Percentiles rank a stretch among this genome's conserved stretches.
Conservation (phyloP, 2,797 vertebrate genomes). For the Coreius guichenoti region DNA sequence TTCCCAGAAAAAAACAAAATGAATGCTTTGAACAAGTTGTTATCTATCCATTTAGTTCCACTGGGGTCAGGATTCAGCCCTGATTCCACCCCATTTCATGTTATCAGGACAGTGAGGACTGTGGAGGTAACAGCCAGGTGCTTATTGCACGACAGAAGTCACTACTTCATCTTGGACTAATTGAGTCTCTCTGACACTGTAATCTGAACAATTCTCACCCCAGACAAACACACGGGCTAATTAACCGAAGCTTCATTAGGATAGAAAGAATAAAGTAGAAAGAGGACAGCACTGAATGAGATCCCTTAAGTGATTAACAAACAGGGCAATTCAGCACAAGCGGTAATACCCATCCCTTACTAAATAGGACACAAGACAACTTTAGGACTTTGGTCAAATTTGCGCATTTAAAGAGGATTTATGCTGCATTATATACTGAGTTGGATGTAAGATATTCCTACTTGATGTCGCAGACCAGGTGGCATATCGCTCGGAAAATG, state of each 20-base stretch:
- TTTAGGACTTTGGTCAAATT: slow-evolving; percentile 8
- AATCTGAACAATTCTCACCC: slow-evolving; percentile 60
- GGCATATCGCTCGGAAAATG: not conserved
- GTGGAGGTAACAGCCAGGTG: slow-evolving; percentile 43
- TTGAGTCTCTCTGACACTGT: slow-evolving; percentile 61
- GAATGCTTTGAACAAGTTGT: not conserved
- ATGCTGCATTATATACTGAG: slow-evolving; percentile 2
- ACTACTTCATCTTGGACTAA: slow-evolving; percentile 64
- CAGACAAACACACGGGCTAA: slow-evolving; percentile 54
- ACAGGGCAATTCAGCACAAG: slow-evolving; percentile 23
- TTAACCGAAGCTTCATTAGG: slow-evolving; percentile 55
- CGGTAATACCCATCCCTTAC: not conserved
- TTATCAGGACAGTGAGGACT: slow-evolving; percentile 32
- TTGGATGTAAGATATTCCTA: not conserved
- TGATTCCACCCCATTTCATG: slow-evolving; percentile 1
- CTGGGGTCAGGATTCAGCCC: not conserved
- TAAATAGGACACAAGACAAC: slow-evolving; percentile 41
- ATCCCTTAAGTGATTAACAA: slow-evolving; percentile 48
- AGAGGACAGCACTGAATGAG: slow-evolving; percentile 33
- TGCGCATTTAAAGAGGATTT: slow-evolving; percentile 25
- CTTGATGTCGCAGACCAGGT: not conserved
- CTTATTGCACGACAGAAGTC: slow-evolving; percentile 62
- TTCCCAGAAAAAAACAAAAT: not conserved
- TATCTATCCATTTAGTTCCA: slow-evolving; percentile 3
- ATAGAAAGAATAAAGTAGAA: slow-evolving; percentile 29